Evolutionary conservation across 2,113 vertebrate species (phyloP), one percentile per base, ranked within the genome.

Genomic region (Carollia perspicillata): DNA sequence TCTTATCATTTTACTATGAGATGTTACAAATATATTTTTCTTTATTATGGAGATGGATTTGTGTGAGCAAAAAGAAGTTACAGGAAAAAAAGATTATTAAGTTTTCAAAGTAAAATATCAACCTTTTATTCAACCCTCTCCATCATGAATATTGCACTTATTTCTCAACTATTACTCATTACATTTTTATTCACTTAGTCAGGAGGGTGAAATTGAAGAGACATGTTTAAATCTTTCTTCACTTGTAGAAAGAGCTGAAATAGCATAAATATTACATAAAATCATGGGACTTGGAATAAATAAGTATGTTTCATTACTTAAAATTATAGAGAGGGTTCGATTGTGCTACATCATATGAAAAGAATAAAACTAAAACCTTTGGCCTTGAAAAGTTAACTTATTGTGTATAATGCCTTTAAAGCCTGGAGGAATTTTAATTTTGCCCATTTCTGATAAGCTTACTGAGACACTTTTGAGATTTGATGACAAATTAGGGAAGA

Each of bases 1-100:
- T 42, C 40, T 93, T 88, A 71, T 44, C 42, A 78, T 65, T 90
- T 90, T 72, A 55, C 47, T 95, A 40, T 78, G 84, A 96, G 37
- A 37, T 3, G 13, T 66, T 92, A 11, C 37, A 86, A 84, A 84
- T 95, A 60, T 63, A 44, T 53, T 80, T 95, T 44, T 95, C 58
- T 93, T 90, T 74, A 18, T 60, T 80, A 17, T 72, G 42, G 44
- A 71, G 13, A 77, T 35, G 87, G 35, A 85, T 17, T 84, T 89
- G 9, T 60, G 17, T 75, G 13, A 66, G n/a, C 51, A 47, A 74
- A 97, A 89, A 44, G 68, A 81, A 85, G 23, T 89, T 58, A 4
- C 17, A 42, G 49, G 65, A 22, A 23, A 87, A 79, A 93, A 44
- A 71, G 88, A 35, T 44, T 69, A 13, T 33, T 96, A 79, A 28